Base-by-base conservation (phyloP, 2,797 vertebrate genomes). In the Siniperca scherzeri region DNA sequence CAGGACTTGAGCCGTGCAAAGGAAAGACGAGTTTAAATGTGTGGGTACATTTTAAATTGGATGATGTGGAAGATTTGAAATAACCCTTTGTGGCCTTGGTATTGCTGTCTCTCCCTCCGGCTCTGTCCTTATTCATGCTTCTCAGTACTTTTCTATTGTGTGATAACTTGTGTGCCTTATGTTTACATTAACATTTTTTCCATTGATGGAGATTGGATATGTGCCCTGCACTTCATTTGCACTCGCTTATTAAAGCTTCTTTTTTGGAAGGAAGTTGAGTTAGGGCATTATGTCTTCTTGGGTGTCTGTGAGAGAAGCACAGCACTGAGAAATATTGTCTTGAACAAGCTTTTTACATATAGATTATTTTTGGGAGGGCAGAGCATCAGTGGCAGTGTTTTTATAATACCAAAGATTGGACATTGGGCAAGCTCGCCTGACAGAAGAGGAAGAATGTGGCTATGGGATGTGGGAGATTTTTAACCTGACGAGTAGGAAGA, bases 1-100 rank as follows among this genome's bases (percentile, higher is more conserved):
- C 65, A 68, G 53, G 48, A 61, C 64, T 42, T 53, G 38, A 66
- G 40, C 19, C n/a, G 12, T 57, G 69, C 52, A 44, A 22, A 61
- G 3, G 4, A 53, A 60, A 19, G 27, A 42, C 60, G 7, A 68
- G 46, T 77, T 70, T 70, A 61, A 82, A 73, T 78, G 53, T 60
- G 78, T 72, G 72, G 52, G 64, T 60, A 53, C 60, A 62, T 61
- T 82, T 81, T 70, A 82, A 87, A 88, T 81, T 91, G 66, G 84
- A 88, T 19, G 53, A 80, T 74, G 56, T 75, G 60, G 68, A 70
- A 62, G 81, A 83, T 69, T 84, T 86, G 60, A 74, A 75, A 73
- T 80, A 70, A 88, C 84, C 76, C 71, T 81, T 84, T 16, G 56
- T 66, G 67, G 76, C 85, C 83, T 87, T 76, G 52, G 70, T 66